phyloP scores from a whole-genome alignment of 2,113 vertebrate species.

The Dicaeum eximium region DNA sequence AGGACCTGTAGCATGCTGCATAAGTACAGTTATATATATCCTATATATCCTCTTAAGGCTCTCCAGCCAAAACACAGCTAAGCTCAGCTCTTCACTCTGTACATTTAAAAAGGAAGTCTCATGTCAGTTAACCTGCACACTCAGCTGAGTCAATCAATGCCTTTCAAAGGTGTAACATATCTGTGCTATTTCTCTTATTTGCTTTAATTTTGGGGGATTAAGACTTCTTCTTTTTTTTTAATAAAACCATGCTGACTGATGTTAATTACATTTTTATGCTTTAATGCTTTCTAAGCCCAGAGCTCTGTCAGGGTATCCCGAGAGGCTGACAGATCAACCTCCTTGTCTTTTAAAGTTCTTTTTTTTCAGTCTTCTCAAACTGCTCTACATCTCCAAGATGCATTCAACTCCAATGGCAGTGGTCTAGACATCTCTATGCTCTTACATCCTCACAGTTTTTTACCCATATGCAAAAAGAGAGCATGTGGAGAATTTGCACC shows the following conservation, averaged over 20 bases:
- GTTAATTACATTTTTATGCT: background rate
- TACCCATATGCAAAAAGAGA: background rate
- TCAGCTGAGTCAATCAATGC: background rate
- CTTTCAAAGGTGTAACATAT: background rate
- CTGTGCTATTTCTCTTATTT: background rate
- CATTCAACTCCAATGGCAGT: background rate
- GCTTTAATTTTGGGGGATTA: background rate
- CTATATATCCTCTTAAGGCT: background rate
- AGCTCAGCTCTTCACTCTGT: background rate
- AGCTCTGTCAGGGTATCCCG: background rate
- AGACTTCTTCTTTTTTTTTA: background rate
- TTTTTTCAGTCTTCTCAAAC: background rate
- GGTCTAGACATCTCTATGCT: background rate
- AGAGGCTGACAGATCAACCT: background rate
- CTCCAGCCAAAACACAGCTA: background rate
- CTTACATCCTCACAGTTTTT: background rate
- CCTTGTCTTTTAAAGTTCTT: background rate
- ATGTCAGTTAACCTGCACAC: background rate
- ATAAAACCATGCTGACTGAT: background rate
- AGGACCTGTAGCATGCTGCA: background rate
- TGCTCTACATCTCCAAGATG: background rate
- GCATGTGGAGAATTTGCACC: background rate
- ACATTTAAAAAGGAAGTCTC: background rate
- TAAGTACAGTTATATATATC: background rate
- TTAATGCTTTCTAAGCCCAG: background rate